Percentiles rank a stretch among this genome's conserved stretches.
These are phyloP conservation scores for Lophotis ruficrista DNA, from an alignment of 2,113 vertebrate species.

Conservation along the genomic window DNA sequence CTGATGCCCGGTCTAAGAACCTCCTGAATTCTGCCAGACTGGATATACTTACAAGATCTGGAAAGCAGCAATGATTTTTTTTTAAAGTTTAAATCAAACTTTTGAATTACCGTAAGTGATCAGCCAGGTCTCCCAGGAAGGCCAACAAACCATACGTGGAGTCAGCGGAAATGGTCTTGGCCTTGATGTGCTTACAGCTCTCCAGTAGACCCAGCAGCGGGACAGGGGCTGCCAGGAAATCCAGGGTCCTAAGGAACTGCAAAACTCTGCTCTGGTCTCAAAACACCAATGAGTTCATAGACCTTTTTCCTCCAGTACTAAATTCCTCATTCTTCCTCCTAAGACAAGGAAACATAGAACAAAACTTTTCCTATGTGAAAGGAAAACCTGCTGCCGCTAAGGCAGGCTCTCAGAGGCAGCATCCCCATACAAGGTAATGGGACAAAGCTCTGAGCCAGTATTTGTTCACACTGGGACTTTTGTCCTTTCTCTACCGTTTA, in stretches of 20 bases:
- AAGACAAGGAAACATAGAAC: not conserved
- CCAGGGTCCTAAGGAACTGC: not conserved
- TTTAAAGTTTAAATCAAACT: not conserved
- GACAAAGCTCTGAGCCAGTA: not conserved
- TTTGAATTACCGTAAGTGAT: not conserved
- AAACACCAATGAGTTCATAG: not conserved
- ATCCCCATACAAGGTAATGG: not conserved
- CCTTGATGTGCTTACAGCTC: not conserved
- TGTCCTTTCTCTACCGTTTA: not conserved
- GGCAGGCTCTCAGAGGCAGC: not conserved
- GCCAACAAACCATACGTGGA: not conserved
- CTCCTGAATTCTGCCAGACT: not conserved
- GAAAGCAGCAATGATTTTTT: not conserved
- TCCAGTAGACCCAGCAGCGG: not conserved
- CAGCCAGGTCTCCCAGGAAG: not conserved
- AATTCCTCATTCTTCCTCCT: not conserved
- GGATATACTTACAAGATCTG: not conserved
- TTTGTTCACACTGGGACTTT: not conserved
- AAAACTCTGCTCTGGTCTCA: not conserved
- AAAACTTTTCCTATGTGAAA: not conserved
- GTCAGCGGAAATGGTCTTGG: not conserved
- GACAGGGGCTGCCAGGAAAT: not conserved
- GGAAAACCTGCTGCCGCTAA: not conserved
- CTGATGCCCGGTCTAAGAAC: not conserved
- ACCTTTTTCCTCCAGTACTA: not conserved